phyloP scores from a whole-genome alignment of 2,113 vertebrate species.

The Noturus placidus region DNA sequence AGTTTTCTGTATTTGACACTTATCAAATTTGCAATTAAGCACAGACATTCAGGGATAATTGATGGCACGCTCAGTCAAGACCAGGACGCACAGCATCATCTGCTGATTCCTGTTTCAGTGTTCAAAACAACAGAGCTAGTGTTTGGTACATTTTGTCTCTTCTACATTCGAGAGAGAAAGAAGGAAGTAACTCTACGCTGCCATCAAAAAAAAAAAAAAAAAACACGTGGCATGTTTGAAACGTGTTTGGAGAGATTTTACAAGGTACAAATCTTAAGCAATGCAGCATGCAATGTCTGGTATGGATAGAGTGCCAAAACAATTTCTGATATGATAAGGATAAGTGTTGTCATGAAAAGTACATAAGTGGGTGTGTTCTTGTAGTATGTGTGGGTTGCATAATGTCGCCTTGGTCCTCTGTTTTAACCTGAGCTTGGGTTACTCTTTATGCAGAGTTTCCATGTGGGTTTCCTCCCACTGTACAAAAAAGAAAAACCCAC shows the following conservation, averaged over 20 bases:
- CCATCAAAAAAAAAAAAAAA: conserved; percentile 61
- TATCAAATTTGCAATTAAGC: not conserved
- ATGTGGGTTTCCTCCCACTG: not conserved
- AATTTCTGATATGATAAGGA: not conserved
- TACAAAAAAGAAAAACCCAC: not conserved
- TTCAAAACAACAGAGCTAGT: conserved; percentile 63
- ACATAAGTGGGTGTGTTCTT: not conserved
- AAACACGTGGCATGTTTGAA: conserved; percentile 22
- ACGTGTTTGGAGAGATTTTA: not conserved
- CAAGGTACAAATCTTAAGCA: conserved; percentile 8
- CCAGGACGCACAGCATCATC: not conserved
- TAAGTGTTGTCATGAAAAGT: conserved; percentile 12
- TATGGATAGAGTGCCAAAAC: not conserved
- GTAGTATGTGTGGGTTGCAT: not conserved
- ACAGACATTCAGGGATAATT: not conserved
- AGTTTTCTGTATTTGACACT: not conserved
- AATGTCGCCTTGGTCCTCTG: not conserved
- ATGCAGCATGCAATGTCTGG: not conserved
- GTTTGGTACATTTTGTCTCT: conserved; percentile 69
- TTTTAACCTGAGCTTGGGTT: not conserved
- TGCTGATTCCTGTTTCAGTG: conserved; percentile 13
- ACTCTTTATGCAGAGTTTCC: not conserved
- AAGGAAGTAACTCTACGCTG: conserved; percentile 64
- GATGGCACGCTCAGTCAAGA: conserved; percentile 1
- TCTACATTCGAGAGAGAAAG: conserved; percentile 57